Percentiles rank a stretch among this genome's conserved stretches.
phyloP scores from a whole-genome alignment of 2,113 vertebrate genomes.

The Ceyx margarethae region DNA sequence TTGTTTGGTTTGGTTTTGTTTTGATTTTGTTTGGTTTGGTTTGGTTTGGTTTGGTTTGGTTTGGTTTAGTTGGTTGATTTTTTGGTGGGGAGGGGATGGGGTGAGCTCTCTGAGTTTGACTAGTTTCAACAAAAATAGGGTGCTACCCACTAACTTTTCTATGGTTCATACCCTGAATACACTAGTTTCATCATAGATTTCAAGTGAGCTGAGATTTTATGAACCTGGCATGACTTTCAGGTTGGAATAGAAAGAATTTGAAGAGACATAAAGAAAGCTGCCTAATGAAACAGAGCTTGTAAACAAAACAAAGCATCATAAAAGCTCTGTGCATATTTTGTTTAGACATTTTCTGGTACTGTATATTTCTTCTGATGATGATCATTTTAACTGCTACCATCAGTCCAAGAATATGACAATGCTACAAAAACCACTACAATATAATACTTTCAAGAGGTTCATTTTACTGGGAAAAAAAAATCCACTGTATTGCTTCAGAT shows the following conservation, averaged over 20 bases:
- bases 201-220: background rate
- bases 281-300: constrained; percentile 16
- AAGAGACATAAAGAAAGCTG: background rate
- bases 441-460: constrained; percentile 33
- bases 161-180: accelerated
- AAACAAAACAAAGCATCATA: constrained; percentile 45
- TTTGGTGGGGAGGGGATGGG: background rate
- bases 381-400: constrained; percentile 56
- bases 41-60: no score
- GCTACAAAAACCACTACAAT: constrained; percentile 14
- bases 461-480: constrained; percentile 25
- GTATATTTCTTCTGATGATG: constrained; percentile 60
- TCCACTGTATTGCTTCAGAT: constrained; percentile 25
- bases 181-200: background rate
- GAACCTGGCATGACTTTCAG: background rate
- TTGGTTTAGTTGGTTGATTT: no score
- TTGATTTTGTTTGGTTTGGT: no score
- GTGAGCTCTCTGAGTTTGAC: background rate
- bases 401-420: constrained; percentile 45
- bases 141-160: background rate
- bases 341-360: constrained; percentile 28
- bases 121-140: background rate
- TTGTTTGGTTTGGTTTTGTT: no score
- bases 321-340: constrained; percentile 30
- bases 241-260: constrained; percentile 9